Evolutionary conservation across 2,888 invertebrate species (phyloP), one percentile per base, ranked within the genome.

Genomic region (Melikaiella ostensackeni): DNA sequence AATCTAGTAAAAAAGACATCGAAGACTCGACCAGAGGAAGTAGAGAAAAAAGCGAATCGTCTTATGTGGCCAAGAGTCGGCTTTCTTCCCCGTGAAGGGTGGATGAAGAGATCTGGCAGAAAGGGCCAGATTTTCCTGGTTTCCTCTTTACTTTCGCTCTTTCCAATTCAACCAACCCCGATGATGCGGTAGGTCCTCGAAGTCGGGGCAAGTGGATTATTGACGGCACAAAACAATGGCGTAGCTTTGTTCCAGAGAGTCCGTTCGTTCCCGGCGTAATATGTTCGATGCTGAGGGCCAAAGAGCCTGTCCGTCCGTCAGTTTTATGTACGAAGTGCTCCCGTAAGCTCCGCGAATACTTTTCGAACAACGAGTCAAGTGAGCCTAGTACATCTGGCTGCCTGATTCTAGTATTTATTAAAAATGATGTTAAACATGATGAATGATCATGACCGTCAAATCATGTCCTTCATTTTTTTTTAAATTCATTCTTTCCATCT

Each of bases 211-310:
- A 90, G 89, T 90, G 90, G 90, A 90, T 90, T 90, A 90, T 89
- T 86, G 90, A 89, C 86, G 88, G 89, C 86, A 85, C 87, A 89
- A 90, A 90, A 90, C 90, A 90, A 90, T 90, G 89, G 87, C 87
- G 84, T 77, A 84, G 87, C 87, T 88, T 89, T 89, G 88, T 88
- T 89, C 88, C 84, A 50, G 46, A 13, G 81, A 83, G 83, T 61
- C 78, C 79, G 80, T 84, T 80, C 83, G 83, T 82, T 86, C 84
- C 81, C 80, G 81, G 84, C 81, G 86, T 89, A 89, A 90, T 89
- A 89, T 87, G 88, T 86, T 88, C 86, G 84, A 84, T 86, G 84
- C 83, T 77, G 77, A 82, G 84, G 82, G 86, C 84, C 82, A 77
- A 82, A 81, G 80, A 78, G 81, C 81, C 81, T 84, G 85, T 82